Conservation (phyloP, 1,140 invertebrate species). For the Euwallacea similis region DNA sequence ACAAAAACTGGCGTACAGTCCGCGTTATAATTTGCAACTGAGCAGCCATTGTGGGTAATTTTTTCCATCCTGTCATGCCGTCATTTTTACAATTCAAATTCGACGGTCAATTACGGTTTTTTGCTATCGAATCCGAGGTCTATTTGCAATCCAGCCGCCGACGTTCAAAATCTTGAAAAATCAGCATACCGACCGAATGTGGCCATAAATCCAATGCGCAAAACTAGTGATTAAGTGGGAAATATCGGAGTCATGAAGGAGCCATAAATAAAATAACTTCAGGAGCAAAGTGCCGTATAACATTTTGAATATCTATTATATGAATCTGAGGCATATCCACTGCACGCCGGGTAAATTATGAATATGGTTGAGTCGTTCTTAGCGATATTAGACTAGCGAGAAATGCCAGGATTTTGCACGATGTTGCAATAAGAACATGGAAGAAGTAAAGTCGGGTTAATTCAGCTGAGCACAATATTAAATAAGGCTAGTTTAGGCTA, state of each 20-base stretch:
- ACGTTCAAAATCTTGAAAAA: conserved; percentile 25
- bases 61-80: conserved; percentile 15
- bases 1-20: conserved; percentile 51
- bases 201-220: conserved; percentile 22
- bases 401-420: background rate
- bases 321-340: conserved; percentile 26
- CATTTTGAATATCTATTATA: conserved; percentile 37
- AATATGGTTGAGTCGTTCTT: conserved; percentile 6
- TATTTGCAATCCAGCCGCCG: background rate
- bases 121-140: background rate
- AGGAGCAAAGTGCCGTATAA: conserved; percentile 34
- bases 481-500: no score
- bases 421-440: no score
- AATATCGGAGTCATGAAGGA: conserved; percentile 32
- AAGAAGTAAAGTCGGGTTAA: background rate
- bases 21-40: conserved; percentile 50
- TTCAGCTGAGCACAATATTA: background rate
- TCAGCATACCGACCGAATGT: conserved; percentile 13
- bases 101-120: conserved; percentile 2
- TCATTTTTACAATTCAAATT: conserved; percentile 31
- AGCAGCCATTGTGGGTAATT: conserved; percentile 42
- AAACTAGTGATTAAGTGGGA: conserved; percentile 34
- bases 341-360: conserved; percentile 19
- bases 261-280: conserved; percentile 36
- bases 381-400: conserved; percentile 15